A percentile compares a stretch with the other conserved stretches of the same genome.
These are phyloP conservation scores for Chlamydotis undulata DNA, from an alignment of 2,113 vertebrate genomes.

Conservation along the genomic window DNA sequence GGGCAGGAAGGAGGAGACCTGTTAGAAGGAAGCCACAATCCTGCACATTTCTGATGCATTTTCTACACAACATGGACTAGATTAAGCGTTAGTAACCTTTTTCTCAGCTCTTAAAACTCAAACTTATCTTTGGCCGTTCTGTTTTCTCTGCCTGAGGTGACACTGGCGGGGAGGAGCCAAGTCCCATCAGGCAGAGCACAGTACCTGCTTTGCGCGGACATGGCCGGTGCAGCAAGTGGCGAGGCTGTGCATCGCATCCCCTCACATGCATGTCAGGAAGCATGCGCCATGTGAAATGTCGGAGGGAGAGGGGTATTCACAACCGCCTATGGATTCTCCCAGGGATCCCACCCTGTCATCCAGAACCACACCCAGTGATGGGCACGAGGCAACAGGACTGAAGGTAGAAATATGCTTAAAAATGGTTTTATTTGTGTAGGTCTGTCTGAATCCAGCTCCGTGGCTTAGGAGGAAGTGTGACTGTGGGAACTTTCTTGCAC, in stretches of 20 bases:
- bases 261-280: accelerated
- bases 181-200: not conserved
- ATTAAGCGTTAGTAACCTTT: not conserved
- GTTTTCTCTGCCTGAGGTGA: not conserved
- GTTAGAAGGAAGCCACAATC: not conserved
- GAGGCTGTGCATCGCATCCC: accelerated
- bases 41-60: not conserved
- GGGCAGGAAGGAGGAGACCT: not conserved
- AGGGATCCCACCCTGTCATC: accelerated
- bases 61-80: not conserved
- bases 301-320: not conserved
- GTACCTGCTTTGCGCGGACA: not conserved
- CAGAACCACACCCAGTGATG: not conserved
- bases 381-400: accelerated
- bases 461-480: not conserved
- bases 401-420: not conserved
- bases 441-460: not conserved
- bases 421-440: not conserved
- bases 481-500: constrained; percentile 11
- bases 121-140: not conserved
- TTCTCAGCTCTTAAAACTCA: not conserved
- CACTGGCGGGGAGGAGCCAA: not conserved
- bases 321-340: not conserved
- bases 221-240: accelerated
- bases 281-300: accelerated